phyloP scores from a whole-genome alignment of 2,888 invertebrate species.

The Megalurothrips usitatus region DNA sequence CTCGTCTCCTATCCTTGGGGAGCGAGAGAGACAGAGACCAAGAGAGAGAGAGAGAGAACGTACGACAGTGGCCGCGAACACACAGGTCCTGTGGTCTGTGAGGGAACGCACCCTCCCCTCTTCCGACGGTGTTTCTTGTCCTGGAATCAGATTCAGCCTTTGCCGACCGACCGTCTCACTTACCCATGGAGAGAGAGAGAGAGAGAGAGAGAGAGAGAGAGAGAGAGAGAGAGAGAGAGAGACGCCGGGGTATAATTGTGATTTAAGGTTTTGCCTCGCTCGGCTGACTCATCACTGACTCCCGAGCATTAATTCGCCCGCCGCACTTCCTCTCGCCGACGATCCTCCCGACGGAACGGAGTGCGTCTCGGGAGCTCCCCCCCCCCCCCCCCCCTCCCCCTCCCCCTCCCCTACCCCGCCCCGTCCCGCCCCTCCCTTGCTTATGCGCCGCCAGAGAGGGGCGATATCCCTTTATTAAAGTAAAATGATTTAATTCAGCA shows the following conservation, averaged over 20 bases:
- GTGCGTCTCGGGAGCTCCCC: neutral
- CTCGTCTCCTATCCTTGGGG: too few species aligned
- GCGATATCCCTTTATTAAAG: conserved; percentile 5
- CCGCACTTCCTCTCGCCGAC: neutral
- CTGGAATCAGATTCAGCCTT: too few species aligned
- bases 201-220: conserved; percentile 18
- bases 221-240: conserved; percentile 29
- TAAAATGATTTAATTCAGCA: neutral
- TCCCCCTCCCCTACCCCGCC: neutral
- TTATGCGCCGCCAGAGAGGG: neutral
- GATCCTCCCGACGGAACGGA: neutral
- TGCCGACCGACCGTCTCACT: too few species aligned
- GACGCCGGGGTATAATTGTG: conserved; percentile 22
- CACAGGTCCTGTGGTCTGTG: too few species aligned
- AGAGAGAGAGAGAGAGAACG: too few species aligned
- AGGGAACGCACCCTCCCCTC: too few species aligned
- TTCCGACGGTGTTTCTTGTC: too few species aligned
- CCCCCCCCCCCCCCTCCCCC: neutral
- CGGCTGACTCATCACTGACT: neutral
- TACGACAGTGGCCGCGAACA: too few species aligned
- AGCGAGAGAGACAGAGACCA: too few species aligned
- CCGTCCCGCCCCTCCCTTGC: neutral
- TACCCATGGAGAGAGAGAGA: conserved; percentile 23
- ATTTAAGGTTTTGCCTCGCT: neutral
- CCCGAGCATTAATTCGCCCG: neutral